Conservation (phyloP, 2,113 vertebrate genomes). For the Phalacrocorax carbo region DNA sequence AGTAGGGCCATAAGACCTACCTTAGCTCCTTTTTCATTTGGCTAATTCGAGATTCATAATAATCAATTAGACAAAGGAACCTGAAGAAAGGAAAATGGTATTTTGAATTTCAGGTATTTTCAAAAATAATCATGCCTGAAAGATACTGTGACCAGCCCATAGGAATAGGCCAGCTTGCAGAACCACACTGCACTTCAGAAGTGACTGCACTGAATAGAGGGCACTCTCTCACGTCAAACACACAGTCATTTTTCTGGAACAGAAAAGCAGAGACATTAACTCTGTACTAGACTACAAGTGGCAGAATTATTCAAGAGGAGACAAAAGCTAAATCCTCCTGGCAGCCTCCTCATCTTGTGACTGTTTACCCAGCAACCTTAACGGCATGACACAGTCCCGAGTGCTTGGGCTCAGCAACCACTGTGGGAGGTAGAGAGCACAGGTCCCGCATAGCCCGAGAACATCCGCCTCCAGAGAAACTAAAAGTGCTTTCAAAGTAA, state of each 20-base stretch:
- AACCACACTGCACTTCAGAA: neutral
- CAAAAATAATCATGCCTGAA: neutral
- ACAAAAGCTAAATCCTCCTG: neutral
- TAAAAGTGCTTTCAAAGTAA: neutral
- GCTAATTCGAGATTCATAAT: slow-evolving; percentile 83
- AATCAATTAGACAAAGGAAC: slow-evolving; percentile 83
- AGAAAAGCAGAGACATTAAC: neutral
- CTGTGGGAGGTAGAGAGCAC: neutral
- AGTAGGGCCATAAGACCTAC: slow-evolving; percentile 56
- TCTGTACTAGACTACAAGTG: neutral
- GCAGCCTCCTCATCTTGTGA: neutral
- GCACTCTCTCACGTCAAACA: neutral
- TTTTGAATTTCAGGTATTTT: neutral
- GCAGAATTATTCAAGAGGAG: neutral
- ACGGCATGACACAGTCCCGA: neutral
- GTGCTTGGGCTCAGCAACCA: neutral
- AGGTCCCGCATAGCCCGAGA: neutral
- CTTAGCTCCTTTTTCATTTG: slow-evolving; percentile 75
- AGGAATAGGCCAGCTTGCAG: neutral
- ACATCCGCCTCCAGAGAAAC: neutral
- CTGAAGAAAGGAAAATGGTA: slow-evolving; percentile 64
- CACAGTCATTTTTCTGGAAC: neutral
- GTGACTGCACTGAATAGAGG: neutral
- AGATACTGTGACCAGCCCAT: neutral
- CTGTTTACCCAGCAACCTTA: neutral